Evolutionary conservation across 1,140 invertebrate species (phyloP).

Genomic region (Sminthurides bifidus): DNA sequence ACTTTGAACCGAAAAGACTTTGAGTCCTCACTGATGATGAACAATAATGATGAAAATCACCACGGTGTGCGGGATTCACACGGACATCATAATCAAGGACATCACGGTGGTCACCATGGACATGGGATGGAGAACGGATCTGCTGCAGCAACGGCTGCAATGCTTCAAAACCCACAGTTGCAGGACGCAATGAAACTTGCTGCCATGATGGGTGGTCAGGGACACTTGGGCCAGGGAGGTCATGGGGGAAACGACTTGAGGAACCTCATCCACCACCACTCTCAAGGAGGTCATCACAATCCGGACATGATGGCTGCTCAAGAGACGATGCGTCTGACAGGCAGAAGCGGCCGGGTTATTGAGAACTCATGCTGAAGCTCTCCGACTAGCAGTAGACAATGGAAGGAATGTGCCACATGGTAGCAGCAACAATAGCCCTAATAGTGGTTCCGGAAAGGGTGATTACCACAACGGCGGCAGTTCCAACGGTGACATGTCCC

Average conservation of each 20-base stretch:
- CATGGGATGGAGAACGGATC: slow-evolving; percentile 20
- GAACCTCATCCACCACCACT: slow-evolving; percentile 28
- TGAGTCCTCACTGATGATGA: not conserved
- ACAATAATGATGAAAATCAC: slow-evolving; percentile 11
- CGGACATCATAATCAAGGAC: slow-evolving; percentile 11
- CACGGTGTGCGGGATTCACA: slow-evolving; percentile 10
- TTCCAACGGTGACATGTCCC: slow-evolving; percentile 12
- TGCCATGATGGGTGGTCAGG: slow-evolving; percentile 22
- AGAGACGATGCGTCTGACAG: no score
- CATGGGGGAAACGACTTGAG: slow-evolving; percentile 18
- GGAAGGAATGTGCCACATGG: slow-evolving; percentile 23
- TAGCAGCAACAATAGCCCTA: not conserved
- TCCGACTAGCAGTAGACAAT: slow-evolving; percentile 53
- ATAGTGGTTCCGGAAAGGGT: not conserved
- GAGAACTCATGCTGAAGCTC: slow-evolving; percentile 64
- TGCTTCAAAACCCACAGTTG: slow-evolving; percentile 23
- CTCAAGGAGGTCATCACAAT: slow-evolving; percentile 35
- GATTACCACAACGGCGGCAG: slow-evolving; percentile 9
- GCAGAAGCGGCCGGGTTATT: no score
- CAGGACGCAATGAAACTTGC: slow-evolving; percentile 30
- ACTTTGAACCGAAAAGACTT: not conserved
- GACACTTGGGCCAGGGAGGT: slow-evolving; percentile 10
- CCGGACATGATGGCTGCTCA: slow-evolving; percentile 45
- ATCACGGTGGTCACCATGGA: slow-evolving; percentile 4
- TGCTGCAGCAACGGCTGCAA: slow-evolving; percentile 2